Percentiles rank a stretch among this genome's conserved stretches.
phyloP scores from a whole-genome alignment of 2,888 invertebrate species.

The Dasypolia templi region DNA sequence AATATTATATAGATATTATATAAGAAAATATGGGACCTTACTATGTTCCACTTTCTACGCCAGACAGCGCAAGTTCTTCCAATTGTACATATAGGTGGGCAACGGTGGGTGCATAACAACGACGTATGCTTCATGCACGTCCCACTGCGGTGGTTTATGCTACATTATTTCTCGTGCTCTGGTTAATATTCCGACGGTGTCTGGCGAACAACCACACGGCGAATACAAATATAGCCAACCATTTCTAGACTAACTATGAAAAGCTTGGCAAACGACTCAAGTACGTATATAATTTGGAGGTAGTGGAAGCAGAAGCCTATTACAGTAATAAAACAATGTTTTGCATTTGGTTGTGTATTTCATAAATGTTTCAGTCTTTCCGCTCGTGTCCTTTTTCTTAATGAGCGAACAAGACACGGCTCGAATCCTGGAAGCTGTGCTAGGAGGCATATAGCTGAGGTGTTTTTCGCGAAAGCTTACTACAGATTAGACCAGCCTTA shows the following conservation, averaged over 20 bases:
- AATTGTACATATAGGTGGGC: constrained; percentile 53
- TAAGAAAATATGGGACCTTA: too few species aligned
- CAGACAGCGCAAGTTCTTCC: constrained; percentile 43
- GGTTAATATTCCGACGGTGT: constrained; percentile 85
- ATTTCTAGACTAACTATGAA: constrained; percentile 74
- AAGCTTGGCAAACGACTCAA: constrained; percentile 78
- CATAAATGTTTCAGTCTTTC: constrained; percentile 26
- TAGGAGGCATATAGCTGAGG: neutral
- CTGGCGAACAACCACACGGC: constrained; percentile 75
- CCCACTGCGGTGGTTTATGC: constrained; percentile 84
- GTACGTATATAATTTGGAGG: constrained; percentile 48
- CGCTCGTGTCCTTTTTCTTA: constrained; percentile 15
- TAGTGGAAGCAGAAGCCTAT: constrained; percentile 29
- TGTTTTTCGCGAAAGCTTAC: neutral
- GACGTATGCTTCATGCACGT: constrained; percentile 81
- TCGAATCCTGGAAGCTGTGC: neutral
- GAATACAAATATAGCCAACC: constrained; percentile 82
- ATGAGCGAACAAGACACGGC: neutral
- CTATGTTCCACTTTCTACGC: too few species aligned
- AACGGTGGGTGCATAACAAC: constrained; percentile 69
- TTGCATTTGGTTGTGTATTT: constrained; percentile 19
- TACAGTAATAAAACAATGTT: constrained; percentile 36
- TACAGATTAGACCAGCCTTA: neutral
- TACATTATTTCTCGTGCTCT: constrained; percentile 84
- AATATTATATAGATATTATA: too few species aligned